Evolutionary conservation across 2,888 invertebrate genomes (phyloP), one percentile per base, ranked within the genome.

Genomic region (Trisateles emortualis): DNA sequence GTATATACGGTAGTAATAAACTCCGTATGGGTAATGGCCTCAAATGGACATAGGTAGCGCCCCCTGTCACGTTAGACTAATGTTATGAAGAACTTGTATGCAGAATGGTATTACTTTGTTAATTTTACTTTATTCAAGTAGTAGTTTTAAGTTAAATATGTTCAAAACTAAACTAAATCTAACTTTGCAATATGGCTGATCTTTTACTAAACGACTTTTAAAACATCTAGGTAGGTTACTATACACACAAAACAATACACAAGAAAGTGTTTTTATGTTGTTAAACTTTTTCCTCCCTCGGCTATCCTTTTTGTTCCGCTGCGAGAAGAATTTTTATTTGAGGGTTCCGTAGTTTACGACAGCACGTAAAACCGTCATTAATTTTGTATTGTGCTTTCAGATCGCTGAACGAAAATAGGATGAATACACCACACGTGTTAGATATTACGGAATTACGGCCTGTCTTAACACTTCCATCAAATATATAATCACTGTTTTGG

Each of bases 291-390:
- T 68, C 58, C 65, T 56, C 57, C 49, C 58, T 49, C 61, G 67
- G 63, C 75, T 59, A 62, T 65, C 58, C 67, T 67, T 66, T 70
- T 64, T 64, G 67, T 72, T 72, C 68, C 67, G 66, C 57, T 54
- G 72, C 70, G 69, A 62, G 59, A 67, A 72, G 72, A 74, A 79
- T 75, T 76, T 75, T 75, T 77, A 77, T 78, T 74, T 75, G 73
- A 77, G 77, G 78, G 75, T 71, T 68, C 53, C 61, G 62, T 61
- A 79, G 76, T 81, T 84, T 83, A 82, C 77, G 81, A 76, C 74
- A 52, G 64, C 79, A 79, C 83, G 84, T 85, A 81, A 83, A 83
- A 74, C 68, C 69, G 63, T 74, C 82, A 83, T 84, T 84, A 84
- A 81, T 83, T 78, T 82, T 83, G 81, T 78, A 84, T 81, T 81